phyloP scores from a whole-genome alignment of 2,888 invertebrate species.

The Lasioglossum oenotherae region DNA sequence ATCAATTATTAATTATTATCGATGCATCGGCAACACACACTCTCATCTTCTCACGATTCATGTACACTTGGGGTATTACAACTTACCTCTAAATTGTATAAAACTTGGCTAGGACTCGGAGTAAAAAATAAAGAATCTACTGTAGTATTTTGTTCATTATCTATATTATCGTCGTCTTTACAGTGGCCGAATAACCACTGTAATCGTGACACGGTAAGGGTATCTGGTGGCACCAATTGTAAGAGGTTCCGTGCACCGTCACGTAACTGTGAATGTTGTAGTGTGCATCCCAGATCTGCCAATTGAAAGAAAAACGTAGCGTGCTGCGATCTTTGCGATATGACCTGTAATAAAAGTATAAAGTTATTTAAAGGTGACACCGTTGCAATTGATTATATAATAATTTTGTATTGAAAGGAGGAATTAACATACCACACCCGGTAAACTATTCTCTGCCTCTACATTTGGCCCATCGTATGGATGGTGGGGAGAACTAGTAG shows the following conservation, averaged over 20 bases:
- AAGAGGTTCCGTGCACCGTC: slow-evolving; percentile 93
- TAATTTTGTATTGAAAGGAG: background rate
- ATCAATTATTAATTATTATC: background rate
- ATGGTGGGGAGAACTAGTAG: slow-evolving; percentile 95
- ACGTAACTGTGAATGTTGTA: slow-evolving; percentile 91
- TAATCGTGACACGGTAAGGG: slow-evolving; percentile 87
- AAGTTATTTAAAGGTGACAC: background rate
- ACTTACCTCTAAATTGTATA: slow-evolving; percentile 90
- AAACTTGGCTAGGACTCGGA: slow-evolving; percentile 90
- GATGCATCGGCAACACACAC: background rate
- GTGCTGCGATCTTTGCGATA: slow-evolving; percentile 92
- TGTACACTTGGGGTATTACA: background rate
- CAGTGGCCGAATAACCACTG: slow-evolving; percentile 86
- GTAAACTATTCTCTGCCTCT: slow-evolving; percentile 95
- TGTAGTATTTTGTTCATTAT: slow-evolving; percentile 82
- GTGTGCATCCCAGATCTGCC: slow-evolving; percentile 94
- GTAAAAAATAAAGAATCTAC: slow-evolving; percentile 89
- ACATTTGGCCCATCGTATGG: slow-evolving; percentile 92
- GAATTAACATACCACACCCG: slow-evolving; percentile 91
- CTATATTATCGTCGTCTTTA: slow-evolving; percentile 77
- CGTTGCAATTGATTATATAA: background rate
- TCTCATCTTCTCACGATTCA: background rate
- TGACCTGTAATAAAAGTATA: slow-evolving; percentile 86
- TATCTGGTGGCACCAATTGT: slow-evolving; percentile 92
- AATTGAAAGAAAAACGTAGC: slow-evolving; percentile 93